Evolutionary conservation across 2,888 invertebrate genomes (phyloP), one percentile per base, ranked within the genome.

Genomic region (Pseudolycoriella hygida): DNA sequence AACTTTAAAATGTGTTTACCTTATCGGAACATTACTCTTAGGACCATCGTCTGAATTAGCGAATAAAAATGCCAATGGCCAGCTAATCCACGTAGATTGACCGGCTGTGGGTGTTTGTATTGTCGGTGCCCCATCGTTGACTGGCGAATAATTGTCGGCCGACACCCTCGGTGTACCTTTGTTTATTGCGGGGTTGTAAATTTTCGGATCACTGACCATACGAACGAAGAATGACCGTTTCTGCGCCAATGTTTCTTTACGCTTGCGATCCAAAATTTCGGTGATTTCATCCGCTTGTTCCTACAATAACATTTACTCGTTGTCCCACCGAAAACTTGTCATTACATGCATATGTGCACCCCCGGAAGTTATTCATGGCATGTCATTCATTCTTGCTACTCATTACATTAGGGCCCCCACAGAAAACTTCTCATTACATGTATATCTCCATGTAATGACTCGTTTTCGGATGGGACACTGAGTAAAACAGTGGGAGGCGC

Each of bases 151-250:
- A 46, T 60, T 52, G 47, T 66, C 65, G 46, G 59, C 48, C 6
- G 66, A 66, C 20, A 63, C 46, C 48, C 64, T 59, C 42, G 80
- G 75, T 42, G 80, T 71, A 1, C 79, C 74, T 65, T 81, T 81
- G 60, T 79, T 81, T 57, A 90, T 89, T 49, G 86, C 85, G 30
- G 90, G 89, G 68, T 90, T 89, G 71, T 90, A 90, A 57, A 94
- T 85, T 67, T 93, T 94, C 2, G 94, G 93, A 71, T 94, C 94
- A 62, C 88, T 88, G 50, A 92, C 93, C 94, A 94, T 94, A 43
- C 94, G 84, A 47, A 94, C 94, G 67, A 94, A 92, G 73, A 93
- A 93, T 12, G 92, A 90, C 44, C 94, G 76, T 66, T 92, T 90
- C 65, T 90, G 84, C 8, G 87, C 86, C 57, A 94, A 67, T 4